Conservation (phyloP, 2,888 invertebrate species). For the Bruchidius siliquastri region DNA sequence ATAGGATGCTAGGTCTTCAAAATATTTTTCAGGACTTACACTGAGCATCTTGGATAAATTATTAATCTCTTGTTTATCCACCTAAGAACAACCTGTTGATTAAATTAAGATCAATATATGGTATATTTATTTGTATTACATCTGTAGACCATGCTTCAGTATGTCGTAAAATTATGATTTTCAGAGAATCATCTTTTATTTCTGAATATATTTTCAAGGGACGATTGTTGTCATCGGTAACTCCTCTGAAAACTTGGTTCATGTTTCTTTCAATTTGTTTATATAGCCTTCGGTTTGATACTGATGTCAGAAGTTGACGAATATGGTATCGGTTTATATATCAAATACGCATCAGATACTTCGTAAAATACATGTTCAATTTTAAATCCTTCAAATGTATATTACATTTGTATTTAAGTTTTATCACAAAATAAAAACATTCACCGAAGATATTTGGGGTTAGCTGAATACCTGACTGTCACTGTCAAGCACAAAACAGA, state of each 20-base stretch:
- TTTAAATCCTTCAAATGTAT: no score
- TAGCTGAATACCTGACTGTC: no score
- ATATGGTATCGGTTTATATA: no score
- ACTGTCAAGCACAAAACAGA: no score
- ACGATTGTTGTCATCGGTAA: background rate
- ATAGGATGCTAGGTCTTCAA: constrained; percentile 18
- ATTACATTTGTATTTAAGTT: no score
- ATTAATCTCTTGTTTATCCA: constrained; percentile 13
- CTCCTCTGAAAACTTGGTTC: background rate
- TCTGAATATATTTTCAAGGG: constrained; percentile 16
- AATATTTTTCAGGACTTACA: constrained; percentile 18
- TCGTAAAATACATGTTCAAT: no score
- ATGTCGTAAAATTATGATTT: constrained; percentile 18
- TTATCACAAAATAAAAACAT: no score
- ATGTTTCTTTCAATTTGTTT: background rate
- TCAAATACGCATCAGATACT: no score
- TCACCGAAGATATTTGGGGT: no score
- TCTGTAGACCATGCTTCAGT: constrained; percentile 16
- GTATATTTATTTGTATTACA: constrained; percentile 9
- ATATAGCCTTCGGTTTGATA: no score
- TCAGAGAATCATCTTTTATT: constrained; percentile 13
- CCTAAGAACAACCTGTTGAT: constrained; percentile 13
- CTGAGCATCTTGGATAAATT: constrained; percentile 14
- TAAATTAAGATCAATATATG: background rate
- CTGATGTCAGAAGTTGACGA: no score